phyloP scores from a whole-genome alignment of 2,888 invertebrate species.

The Apotomis turbidana region DNA sequence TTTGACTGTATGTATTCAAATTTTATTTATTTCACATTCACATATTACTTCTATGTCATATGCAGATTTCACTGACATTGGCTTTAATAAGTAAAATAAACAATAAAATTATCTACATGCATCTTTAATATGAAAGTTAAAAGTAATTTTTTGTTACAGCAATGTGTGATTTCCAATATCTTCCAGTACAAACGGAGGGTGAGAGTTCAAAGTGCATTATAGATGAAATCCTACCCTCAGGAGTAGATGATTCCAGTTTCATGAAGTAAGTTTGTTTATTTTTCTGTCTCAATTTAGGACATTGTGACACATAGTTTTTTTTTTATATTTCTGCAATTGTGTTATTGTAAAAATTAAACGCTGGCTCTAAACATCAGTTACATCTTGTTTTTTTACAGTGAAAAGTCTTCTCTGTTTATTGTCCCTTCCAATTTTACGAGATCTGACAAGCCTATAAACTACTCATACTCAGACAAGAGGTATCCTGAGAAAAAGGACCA shows the following conservation, averaged over 20 bases:
- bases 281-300: not conserved
- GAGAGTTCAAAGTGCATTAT: constrained; percentile 81
- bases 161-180: constrained; percentile 95
- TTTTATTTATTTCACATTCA: not conserved
- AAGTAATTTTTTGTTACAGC: constrained; percentile 75
- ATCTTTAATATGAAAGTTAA: no score
- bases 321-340: no score
- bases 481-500: constrained; percentile 52
- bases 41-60: no score
- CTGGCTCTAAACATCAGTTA: not conserved
- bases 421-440: constrained; percentile 92
- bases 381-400: constrained; percentile 48
- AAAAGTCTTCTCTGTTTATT: constrained; percentile 85
- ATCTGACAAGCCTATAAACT: constrained; percentile 85
- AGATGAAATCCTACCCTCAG: constrained; percentile 85
- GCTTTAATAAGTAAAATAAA: not conserved
- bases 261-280: constrained; percentile 58
- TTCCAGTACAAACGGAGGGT: constrained; percentile 86
- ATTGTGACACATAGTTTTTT: no score
- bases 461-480: constrained; percentile 69
- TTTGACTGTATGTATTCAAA: constrained; percentile 84
- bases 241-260: constrained; percentile 62
- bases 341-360: no score
- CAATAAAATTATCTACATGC: no score
- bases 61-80: no score